Base-by-base conservation (phyloP, 1,140 invertebrate genomes). In the Samia ricini region DNA sequence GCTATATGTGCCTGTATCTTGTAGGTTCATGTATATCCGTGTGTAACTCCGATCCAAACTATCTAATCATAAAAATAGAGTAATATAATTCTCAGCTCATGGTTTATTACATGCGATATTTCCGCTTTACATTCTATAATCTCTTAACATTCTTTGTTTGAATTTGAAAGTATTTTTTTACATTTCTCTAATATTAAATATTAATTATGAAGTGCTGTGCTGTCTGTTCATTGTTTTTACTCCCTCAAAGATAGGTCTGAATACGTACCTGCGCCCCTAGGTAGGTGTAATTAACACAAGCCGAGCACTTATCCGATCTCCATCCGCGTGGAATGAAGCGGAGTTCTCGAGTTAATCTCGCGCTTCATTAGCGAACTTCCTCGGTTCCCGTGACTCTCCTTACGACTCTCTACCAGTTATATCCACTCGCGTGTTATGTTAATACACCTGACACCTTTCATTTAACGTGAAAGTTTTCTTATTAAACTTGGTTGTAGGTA, bases 291-390 rank as follows among this genome's bases (percentile, higher is more conserved):
- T 72, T 63, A 69, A 66, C 67, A 66, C 61, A 55, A 61, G 26
- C 33, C 18, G 49, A 61, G 42, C 10, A 33, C 22, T 55, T 24
- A 20, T 26, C 18, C 24, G 24, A 20, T 19, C 24, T 33, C 26
- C 22, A 33, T 48, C 20, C 15, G 48, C 1, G 42, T 22, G 21
- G 20, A 22, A 7, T 21, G 50, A 20, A 20, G 55, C 50, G 12
- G 29, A 4, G 42, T 23, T n/a, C 19, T 57, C 52, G 18, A 70
- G 60, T 69, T 65, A 49, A 66, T 70, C 62, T 42, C 71, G 50
- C 60, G 66, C 68, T 70, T 49, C 73, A 72, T 76, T 76, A 76
- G 68, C 56, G 62, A 72, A 67, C 56, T 70, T 66, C 54, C 18
- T 22, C 21, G 52, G 59, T 22, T 51, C 59, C 15, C 57, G 36